These are phyloP conservation scores for Archivesica marissinica DNA, from an alignment of 1,140 invertebrate species.

Conservation along the genomic window DNA sequence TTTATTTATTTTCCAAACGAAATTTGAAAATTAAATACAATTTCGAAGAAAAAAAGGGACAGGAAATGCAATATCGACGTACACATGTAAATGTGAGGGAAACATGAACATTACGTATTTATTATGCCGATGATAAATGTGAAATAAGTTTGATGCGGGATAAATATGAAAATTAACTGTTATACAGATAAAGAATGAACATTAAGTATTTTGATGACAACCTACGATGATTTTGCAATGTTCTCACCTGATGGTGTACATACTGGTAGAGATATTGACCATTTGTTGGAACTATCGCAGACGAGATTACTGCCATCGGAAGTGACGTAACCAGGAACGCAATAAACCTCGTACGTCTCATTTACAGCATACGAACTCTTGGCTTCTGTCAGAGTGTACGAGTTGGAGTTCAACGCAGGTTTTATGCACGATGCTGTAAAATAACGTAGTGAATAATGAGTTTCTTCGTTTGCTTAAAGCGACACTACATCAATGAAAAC, in stretches of 20 bases:
- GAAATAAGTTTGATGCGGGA: background rate
- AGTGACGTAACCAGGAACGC: conserved; percentile 41
- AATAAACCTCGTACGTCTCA: conserved; percentile 58
- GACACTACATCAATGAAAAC: too few species aligned
- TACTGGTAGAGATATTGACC: conserved; percentile 24
- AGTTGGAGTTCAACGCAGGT: conserved; percentile 36
- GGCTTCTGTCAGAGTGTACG: conserved; percentile 13
- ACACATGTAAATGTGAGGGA: too few species aligned
- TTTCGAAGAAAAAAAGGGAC: too few species aligned
- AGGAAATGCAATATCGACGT: too few species aligned
- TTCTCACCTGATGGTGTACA: conserved; percentile 49
- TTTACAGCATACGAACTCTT: conserved; percentile 32
- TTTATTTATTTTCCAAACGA: too few species aligned
- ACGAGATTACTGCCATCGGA: conserved; percentile 37
- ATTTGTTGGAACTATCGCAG: background rate
- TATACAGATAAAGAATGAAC: too few species aligned
- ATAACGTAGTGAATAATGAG: too few species aligned
- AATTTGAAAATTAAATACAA: too few species aligned
- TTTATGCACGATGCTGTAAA: conserved; percentile 36
- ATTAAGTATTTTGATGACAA: too few species aligned
- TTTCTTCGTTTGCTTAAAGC: background rate
- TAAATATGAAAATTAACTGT: background rate
- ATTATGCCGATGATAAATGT: background rate
- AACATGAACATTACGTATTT: too few species aligned
- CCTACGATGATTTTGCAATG: too few species aligned